Base-by-base conservation (phyloP, 1,140 invertebrate genomes). In the Anoplophora glabripennis region DNA sequence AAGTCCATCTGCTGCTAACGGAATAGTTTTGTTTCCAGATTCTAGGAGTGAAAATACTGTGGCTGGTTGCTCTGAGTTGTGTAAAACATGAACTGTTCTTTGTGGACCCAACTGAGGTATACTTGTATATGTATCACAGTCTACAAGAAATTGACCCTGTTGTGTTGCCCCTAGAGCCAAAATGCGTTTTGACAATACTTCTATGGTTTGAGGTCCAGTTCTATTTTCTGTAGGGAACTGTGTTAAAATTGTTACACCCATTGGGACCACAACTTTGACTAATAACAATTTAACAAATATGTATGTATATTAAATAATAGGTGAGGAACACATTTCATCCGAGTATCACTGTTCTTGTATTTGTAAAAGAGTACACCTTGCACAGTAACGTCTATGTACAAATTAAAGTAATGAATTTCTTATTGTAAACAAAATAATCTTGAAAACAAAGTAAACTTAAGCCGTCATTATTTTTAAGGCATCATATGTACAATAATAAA, bases 31-130 rank as follows among this genome's bases (percentile, higher is more conserved):
- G 36, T 84, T 87, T 1, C 89, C 89, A 64, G 88, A 92, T 72
- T 98, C 96, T 4, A 97, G 79, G 10, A 97, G 85, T 5, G 93
- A 89, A 78, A 97, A 98, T 9, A 94, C 92, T 0, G 94, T 91
- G 0, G 92, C 92, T 1, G 96, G 95, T 69, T 95, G 92, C 74
- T 98, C 95, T 0, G 91, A 96, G 78, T 97, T 94, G 76, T 97
- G 94, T 1, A 98, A 79, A 10, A 98, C 87, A 76, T 97, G 91
- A 0, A 97, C 86, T 0, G 88, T 89, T 68, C 89, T 86, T 59
- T 87, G 87, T 42, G 84, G 76, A 75, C 86, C 86, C 66, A 87
- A 78, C 66, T 85, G 84, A 9, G 86, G 86, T 57, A 87, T 84
- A 17, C 91, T 93, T 47, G 87, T 86, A 68, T 92, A 97, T 10